A percentile compares a stretch with the other conserved stretches of the same genome.
Conservation (phyloP, 2,888 invertebrate species). For the Oxyscelio sp. region DNA sequence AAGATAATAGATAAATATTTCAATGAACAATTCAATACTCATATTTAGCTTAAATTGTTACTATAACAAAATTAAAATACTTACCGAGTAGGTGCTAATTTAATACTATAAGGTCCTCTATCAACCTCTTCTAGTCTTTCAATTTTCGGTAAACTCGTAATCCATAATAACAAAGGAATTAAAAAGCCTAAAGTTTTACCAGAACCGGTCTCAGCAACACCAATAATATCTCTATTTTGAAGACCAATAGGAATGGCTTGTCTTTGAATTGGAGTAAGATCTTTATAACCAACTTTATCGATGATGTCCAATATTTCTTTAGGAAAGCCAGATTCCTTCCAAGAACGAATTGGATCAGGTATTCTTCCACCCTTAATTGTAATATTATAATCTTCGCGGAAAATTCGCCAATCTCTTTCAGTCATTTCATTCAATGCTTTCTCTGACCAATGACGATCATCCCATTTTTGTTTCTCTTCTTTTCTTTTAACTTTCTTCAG, state of each 20-base stretch:
- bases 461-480: conserved; percentile 99
- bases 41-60: too few relatives aligned
- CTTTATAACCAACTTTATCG: conserved; percentile 97
- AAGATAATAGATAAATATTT: too few relatives aligned
- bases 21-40: too few relatives aligned
- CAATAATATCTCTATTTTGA: conserved; percentile 98
- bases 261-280: conserved; percentile 99
- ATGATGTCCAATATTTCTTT: conserved; percentile 97
- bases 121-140: conserved; percentile 97
- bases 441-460: conserved; percentile 99
- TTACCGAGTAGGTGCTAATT: conserved; percentile 97
- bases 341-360: conserved; percentile 97
- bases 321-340: conserved; percentile 98
- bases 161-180: conserved; percentile 99
- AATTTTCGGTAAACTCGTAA: conserved; percentile 98
- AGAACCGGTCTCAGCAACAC: conserved; percentile 99
- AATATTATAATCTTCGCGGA: conserved; percentile 99
- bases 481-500: conserved; percentile 97
- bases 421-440: conserved; percentile 98
- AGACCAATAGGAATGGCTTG: conserved; percentile 99
- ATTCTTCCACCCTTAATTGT: conserved; percentile 99
- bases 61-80: too few relatives aligned
- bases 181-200: conserved; percentile 99
- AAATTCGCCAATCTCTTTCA: conserved; percentile 99
- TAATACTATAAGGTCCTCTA: conserved; percentile 99